Evolutionary conservation across 2,797 vertebrate genomes (phyloP).

Genomic region (Scolopax bukidnonensis): DNA sequence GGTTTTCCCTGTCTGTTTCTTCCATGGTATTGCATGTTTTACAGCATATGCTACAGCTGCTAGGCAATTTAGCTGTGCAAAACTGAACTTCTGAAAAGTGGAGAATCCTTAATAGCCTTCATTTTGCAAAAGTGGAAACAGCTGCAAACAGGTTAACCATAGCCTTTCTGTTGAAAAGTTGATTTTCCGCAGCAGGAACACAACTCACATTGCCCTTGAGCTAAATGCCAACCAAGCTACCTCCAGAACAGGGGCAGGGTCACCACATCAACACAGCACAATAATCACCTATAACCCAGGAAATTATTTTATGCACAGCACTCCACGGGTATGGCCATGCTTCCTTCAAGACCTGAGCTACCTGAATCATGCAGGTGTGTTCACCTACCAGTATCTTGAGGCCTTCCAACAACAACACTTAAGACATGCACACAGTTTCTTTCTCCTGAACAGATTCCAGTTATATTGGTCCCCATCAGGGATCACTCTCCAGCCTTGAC

Average conservation of each 20-base stretch:
- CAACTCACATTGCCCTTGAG: background rate
- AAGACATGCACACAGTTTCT: accelerated
- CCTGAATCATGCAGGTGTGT: background rate
- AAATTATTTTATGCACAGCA: background rate
- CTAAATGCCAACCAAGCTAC: background rate
- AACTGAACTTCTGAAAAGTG: background rate
- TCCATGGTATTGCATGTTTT: background rate
- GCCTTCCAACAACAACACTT: background rate
- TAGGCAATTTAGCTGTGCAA: background rate
- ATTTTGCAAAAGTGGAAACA: background rate
- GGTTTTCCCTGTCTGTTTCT: background rate
- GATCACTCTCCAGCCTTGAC: background rate
- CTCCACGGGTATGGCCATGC: background rate
- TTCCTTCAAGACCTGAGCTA: background rate
- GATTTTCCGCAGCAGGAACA: background rate
- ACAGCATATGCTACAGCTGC: background rate
- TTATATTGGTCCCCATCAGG: background rate
- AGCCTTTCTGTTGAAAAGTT: background rate
- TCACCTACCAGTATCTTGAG: background rate
- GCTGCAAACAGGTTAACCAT: background rate
- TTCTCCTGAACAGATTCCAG: background rate
- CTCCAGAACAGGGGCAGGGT: background rate
- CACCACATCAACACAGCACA: background rate
- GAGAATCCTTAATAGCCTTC: background rate
- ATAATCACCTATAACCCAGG: background rate